Evolutionary conservation across 30 jellyfish, hydroid and myxozoan genomes (phyloP), one percentile per base, ranked within the genome.

Genomic region (Sanderia malayensis): DNA sequence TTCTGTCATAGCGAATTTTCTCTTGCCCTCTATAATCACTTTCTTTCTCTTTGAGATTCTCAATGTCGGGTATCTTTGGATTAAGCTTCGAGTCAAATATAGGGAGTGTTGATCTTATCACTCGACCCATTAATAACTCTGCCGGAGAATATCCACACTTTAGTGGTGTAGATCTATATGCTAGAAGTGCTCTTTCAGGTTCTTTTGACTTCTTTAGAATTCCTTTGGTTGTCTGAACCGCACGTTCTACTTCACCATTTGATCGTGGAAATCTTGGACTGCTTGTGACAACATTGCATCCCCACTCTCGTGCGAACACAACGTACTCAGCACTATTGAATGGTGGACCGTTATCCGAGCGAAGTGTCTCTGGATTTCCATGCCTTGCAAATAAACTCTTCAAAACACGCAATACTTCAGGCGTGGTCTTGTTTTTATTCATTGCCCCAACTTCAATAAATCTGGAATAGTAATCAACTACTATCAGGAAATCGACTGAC

Each of bases 231-330:
- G 77, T 79, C 66, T 68, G 84, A 21, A 79, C 84, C 24, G 92
- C 92, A 46, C 69, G 76, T 45, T 79, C 92, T 3, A 59, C 92
- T 69, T 79, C 77, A 32, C 84, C 92, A 33, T 79, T 79, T 32
- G 82, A 46, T 55, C 68, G 68, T n/a, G 92, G 77, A 57, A 34
- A 79, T 30, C 28, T 22, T 46, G 81, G 88, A 64, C 88, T 76
- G 58, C 72, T 76, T 28, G 83, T 49, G 44, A 53, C 58, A 19
- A 71, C 34, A 20, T 55, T 29, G 37, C 72, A 47, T 19, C 61
- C 83, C 83, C 83, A 71, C 34, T 71, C 67, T 58, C 47, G 41
- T 31, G 85, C 85, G 58, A 57, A 73, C n/a, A 30, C 67, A 10
- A 23, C 1, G 67, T 19, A 63, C 10, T 75, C 80, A 20, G 79